Evolutionary conservation across 2,113 vertebrate genomes (phyloP), one percentile per base, ranked within the genome.

Genomic region (Panurus biarmicus): DNA sequence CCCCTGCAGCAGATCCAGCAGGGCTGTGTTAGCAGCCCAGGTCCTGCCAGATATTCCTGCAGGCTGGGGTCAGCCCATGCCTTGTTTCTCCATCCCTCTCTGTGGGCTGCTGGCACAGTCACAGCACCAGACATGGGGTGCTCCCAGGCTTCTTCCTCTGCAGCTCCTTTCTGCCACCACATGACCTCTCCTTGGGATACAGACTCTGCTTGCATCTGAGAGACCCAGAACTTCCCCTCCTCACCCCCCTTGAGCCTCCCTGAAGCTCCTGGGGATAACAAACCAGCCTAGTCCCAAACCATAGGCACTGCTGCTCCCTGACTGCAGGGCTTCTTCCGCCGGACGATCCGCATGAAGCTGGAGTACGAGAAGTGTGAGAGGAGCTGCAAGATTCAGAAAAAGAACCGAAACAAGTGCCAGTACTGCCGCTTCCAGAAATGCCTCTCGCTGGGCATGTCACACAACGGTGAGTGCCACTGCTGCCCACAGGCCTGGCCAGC

Each of bases 381-480:
- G 48, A 98, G 97, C 97, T 99, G 99, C 97, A 99, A 99, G 96
- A 99, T 99, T 81, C 99, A 98, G 96, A 99, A 99, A 97, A 99
- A 99, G 97, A 99, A 99, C 96, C 97, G 99, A 47, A 99, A 99
- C 96, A 99, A 99, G 97, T 99, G 99, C 97, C 99, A 99, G 98
- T 99, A 99, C 97, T 99, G 99, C 97, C 99, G 99, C 92, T 99
- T 99, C 97, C 99, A 99, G 98, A 99, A 99, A 97, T 99, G 99
- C 97, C 98, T 99, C 96, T 98, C 98, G 0, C 97, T 99, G 94
- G 99, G 99, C 97, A 99, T 99, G 99, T 99, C 99, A 2, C 99
- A 99, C 48, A 99, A 99, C 0, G 99, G 99, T 99, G 97, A 98
- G 98, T 17, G 76, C 16, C 71, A 29, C 72, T 26, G 12, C 54